Base-by-base conservation (phyloP, 1,140 invertebrate genomes). In the Drosophila navojoa region DNA sequence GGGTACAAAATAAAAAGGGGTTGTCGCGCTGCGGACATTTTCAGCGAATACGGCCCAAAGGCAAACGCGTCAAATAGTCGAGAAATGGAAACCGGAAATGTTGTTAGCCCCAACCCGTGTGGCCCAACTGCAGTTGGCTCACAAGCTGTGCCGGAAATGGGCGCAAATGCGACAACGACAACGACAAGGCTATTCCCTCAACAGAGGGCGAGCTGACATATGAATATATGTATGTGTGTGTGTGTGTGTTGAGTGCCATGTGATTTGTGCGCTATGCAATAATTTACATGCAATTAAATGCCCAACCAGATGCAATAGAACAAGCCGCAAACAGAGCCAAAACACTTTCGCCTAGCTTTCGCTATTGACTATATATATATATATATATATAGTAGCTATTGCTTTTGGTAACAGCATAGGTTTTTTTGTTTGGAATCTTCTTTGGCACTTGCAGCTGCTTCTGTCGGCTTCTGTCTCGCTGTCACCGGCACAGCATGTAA, bases 31-130 rank as follows among this genome's bases (percentile, higher is more conserved):
- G 81, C 81, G 81, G 82, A 81, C 81, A 86, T 85, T 82, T 76
- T 62, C 19, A 27, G 54, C 64, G 54, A 62, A 63, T 76, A 71
- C 55, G 61, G 72, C 73, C 78, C 78, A 45, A 71, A 74, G 76
- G 71, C 78, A 75, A 76, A 66, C 67, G 62, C 71, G 71, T 11
- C 71, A 73, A 73, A 69, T 73, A 69, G 81, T 69, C 81, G 67
- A 87, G 81, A 86, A 86, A 86, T 86, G 81, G 81, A 86, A 87
- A 86, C 81, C 81, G 81, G 81, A 86, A 87, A 86, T 86, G 81
- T 86, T 87, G 84, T 86, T 79, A 73, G 10, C n/a, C 54, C 27
- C 38, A 52, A 4, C 54, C 19, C 25, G 3, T 10, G 4, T 38
- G 4, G n/a, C 6, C 50, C 42, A 57, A 49, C 50, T 63, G 55